phyloP scores from a whole-genome alignment of 2,113 vertebrate genomes.

The Neomonachus schauinslandi region DNA sequence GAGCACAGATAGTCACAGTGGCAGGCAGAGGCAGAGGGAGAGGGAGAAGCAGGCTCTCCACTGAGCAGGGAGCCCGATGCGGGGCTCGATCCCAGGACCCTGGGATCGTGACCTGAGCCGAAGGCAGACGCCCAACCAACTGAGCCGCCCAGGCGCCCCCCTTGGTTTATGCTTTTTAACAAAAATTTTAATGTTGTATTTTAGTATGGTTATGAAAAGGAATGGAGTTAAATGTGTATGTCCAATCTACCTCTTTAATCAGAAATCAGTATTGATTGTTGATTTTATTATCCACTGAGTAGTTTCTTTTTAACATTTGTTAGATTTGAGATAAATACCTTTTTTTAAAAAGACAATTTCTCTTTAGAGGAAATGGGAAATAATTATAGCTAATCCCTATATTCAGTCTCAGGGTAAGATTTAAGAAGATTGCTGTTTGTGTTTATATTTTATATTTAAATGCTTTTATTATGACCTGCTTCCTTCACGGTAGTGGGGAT shows the following conservation, averaged over 20 bases:
- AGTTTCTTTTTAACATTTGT: constrained; percentile 18
- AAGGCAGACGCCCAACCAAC: too few relatives aligned
- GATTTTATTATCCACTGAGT: constrained; percentile 4
- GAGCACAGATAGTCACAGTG: too few relatives aligned
- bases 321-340: background rate
- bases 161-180: constrained; percentile 8
- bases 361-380: background rate
- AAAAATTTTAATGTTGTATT: constrained; percentile 15
- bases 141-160: too few relatives aligned
- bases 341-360: background rate
- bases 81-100: too few relatives aligned
- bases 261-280: background rate
- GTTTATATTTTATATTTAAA: constrained; percentile 38
- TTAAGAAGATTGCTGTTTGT: constrained; percentile 4
- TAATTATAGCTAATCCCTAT: background rate
- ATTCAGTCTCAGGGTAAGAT: background rate
- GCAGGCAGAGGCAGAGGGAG: too few relatives aligned
- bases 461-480: background rate
- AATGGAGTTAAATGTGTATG: constrained; percentile 1
- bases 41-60: too few relatives aligned
- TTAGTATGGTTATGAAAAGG: background rate
- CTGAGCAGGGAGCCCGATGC: too few relatives aligned
- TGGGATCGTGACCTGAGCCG: too few relatives aligned
- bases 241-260: constrained; percentile 17
- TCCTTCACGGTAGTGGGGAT: background rate